Evolutionary conservation across 2,888 invertebrate genomes (phyloP), one percentile per base, ranked within the genome.

Genomic region (Saturnia pavonia): DNA sequence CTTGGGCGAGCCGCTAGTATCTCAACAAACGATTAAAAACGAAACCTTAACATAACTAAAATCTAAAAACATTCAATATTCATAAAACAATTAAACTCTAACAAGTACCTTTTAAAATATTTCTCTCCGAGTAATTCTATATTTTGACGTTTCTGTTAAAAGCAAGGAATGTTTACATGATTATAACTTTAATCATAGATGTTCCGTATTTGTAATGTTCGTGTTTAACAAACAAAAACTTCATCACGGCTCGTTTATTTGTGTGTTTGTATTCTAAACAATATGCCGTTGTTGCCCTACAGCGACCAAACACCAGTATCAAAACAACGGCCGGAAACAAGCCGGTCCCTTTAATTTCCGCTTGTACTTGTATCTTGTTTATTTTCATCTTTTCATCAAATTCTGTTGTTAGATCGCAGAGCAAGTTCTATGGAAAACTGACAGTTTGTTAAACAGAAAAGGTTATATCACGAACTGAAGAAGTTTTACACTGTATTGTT

Each of bases 301-400:
- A 40, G n/a, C 67, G 45, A 60, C 57, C 66, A 57, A 69, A 69
- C 45, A 74, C 11, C 73, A 60, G 72, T 75, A 77, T 72, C 78
- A 76, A 77, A 81, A 82, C 78, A 79, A 76, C 78, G 71, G 60
- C 43, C 78, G 85, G 85, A 84, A 82, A 83, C 80, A 77, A 79
- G 79, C 80, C 80, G 78, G 85, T 83, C 85, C 85, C 85, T 87
- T 89, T 88, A 89, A 89, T 89, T 88, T 89, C 89, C 89, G 88
- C 82, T 79, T 82, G 82, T 82, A 85, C 84, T 86, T 83, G 81
- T 84, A 83, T 83, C 83, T 82, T 83, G 83, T 86, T 88, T 88
- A 84, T 85, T 85, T 80, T 78, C 76, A 81, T 85, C 81, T 84
- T 83, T 81, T 79, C 83, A 85, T 85, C 82, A 82, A 85, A 82